Conservation (phyloP, 2,797 vertebrate genomes). For the Sciurus carolinensis region DNA sequence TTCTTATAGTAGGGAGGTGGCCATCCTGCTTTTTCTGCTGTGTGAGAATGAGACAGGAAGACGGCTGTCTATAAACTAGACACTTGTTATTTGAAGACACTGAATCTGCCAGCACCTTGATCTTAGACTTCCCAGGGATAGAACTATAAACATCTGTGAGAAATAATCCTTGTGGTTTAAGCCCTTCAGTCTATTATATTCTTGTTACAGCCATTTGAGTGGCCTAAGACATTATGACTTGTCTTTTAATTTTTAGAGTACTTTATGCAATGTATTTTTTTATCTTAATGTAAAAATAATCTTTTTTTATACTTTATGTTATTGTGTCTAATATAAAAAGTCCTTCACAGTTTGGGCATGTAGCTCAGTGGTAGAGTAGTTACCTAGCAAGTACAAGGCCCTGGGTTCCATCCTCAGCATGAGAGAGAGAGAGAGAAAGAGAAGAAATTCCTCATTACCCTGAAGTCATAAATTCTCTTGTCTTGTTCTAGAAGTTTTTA, state of each 20-base stretch:
- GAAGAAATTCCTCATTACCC: not conserved
- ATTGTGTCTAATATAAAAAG: not conserved
- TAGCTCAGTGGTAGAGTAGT: too few species aligned
- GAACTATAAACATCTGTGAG: too few species aligned
- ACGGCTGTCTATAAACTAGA: not conserved
- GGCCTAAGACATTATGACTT: not conserved
- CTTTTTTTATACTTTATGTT: not conserved
- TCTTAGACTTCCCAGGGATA: too few species aligned
- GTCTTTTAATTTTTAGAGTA: not conserved
- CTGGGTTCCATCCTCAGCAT: too few species aligned
- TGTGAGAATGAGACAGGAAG: not conserved
- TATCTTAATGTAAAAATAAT: not conserved
- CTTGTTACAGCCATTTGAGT: not conserved
- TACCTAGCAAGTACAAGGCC: too few species aligned
- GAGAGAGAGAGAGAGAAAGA: too few species aligned
- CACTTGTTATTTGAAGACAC: too few species aligned
- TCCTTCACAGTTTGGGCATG: too few species aligned
- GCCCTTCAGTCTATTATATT: too few species aligned
- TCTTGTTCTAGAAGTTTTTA: not conserved
- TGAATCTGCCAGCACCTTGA: too few species aligned
- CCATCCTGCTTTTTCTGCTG: not conserved
- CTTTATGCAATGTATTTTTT: not conserved
- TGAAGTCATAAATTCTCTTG: not conserved
- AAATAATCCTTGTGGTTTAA: too few species aligned
- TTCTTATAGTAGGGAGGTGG: not conserved